phyloP scores from a whole-genome alignment of 2,888 invertebrate species.

The Cantharis rustica region DNA sequence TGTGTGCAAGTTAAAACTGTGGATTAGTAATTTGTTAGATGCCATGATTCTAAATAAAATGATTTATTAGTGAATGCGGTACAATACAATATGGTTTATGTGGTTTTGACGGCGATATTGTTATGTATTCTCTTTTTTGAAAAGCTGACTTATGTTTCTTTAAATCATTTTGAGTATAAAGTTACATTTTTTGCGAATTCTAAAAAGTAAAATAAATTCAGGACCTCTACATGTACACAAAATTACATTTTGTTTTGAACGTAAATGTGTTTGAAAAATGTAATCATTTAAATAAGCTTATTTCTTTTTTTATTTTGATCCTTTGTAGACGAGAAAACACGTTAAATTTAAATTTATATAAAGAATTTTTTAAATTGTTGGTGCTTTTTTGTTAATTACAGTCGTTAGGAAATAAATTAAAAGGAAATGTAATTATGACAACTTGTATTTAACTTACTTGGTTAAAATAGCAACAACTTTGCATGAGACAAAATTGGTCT shows the following conservation, averaged over 20 bases:
- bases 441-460: not conserved
- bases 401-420: not conserved
- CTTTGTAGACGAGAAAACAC: not conserved
- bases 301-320: not conserved
- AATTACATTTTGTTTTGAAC: not conserved
- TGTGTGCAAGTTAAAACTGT: too few relatives aligned
- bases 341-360: not conserved
- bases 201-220: conserved; percentile 9
- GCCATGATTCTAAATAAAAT: too few relatives aligned
- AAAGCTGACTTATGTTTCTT: conserved; percentile 15
- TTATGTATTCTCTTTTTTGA: conserved; percentile 4
- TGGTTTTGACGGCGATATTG: not conserved
- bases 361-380: not conserved
- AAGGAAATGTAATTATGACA: not conserved
- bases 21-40: too few relatives aligned
- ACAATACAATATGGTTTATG: not conserved
- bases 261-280: not conserved
- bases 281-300: not conserved
- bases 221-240: not conserved
- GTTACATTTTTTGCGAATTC: not conserved
- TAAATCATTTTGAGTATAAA: conserved; percentile 11
- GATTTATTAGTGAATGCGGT: too few relatives aligned
- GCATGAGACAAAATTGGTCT: not conserved
- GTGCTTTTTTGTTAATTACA: not conserved
- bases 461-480: not conserved